A percentile compares a stretch with the other conserved stretches of the same genome.
These are phyloP conservation scores for Drosophila albomicans DNA, from an alignment of 1,140 invertebrate species.

Conservation along the genomic window DNA sequence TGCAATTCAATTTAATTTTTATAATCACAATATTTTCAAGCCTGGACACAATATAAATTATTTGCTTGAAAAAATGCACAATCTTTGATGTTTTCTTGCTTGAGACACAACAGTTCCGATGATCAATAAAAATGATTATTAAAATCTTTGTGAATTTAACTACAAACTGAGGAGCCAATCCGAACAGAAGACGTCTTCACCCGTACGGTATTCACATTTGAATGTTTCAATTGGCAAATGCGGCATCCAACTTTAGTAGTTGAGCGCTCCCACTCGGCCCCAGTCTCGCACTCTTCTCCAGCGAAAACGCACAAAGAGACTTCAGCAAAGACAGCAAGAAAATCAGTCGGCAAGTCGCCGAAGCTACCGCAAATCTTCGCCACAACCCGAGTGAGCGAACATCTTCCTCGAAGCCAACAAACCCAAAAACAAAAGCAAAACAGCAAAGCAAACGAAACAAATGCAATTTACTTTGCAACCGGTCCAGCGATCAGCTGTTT, in stretches of 20 bases:
- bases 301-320: slow-evolving; percentile 62
- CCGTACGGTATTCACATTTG: slow-evolving; percentile 84
- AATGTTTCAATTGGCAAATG: slow-evolving; percentile 84
- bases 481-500: slow-evolving; percentile 68
- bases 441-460: slow-evolving; percentile 35
- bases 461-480: slow-evolving; percentile 60
- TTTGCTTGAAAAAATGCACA: slow-evolving; percentile 21
- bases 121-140: slow-evolving; percentile 20
- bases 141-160: slow-evolving; percentile 30
- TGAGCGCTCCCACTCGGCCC: slow-evolving; percentile 55
- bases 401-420: slow-evolving; percentile 62
- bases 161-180: slow-evolving; percentile 62
- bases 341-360: slow-evolving; percentile 49
- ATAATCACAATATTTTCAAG: slow-evolving; percentile 21
- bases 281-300: slow-evolving; percentile 50
- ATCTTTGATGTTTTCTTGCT: neutral
- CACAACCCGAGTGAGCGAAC: slow-evolving; percentile 42
- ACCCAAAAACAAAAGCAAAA: slow-evolving; percentile 39
- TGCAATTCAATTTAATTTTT: neutral
- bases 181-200: slow-evolving; percentile 84
- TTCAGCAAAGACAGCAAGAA: slow-evolving; percentile 49
- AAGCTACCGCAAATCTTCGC: slow-evolving; percentile 49
- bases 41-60: slow-evolving; percentile 16
- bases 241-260: slow-evolving; percentile 83
- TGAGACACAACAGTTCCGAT: slow-evolving; percentile 40